phyloP scores from a whole-genome alignment of 2,797 vertebrate genomes.

The Ctenopoma multispine region DNA sequence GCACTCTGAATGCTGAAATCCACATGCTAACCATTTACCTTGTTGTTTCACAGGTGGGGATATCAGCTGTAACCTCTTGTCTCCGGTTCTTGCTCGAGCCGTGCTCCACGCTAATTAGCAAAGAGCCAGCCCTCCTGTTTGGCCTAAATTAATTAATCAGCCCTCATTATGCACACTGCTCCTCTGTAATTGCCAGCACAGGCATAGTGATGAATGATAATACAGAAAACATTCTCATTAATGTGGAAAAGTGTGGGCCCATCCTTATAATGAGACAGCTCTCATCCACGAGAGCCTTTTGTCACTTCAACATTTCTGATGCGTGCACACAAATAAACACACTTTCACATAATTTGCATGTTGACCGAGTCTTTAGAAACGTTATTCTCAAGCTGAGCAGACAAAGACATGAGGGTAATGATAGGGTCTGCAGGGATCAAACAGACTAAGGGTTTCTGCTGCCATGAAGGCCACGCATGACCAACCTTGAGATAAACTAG shows the following conservation, averaged over 20 bases:
- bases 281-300: slow-evolving; percentile 64
- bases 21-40: slow-evolving; percentile 46
- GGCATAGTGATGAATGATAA: slow-evolving; percentile 84
- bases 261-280: slow-evolving; percentile 78
- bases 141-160: slow-evolving; percentile 88
- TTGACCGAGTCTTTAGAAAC: slow-evolving; percentile 57
- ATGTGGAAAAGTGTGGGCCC: slow-evolving; percentile 76
- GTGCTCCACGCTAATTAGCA: slow-evolving; percentile 81
- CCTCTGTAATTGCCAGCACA: slow-evolving; percentile 83
- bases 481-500: slow-evolving; percentile 67
- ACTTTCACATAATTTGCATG: slow-evolving; percentile 46
- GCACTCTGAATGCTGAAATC: slow-evolving; percentile 37
- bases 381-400: slow-evolving; percentile 44
- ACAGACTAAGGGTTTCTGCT: slow-evolving; percentile 53
- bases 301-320: slow-evolving; percentile 42
- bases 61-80: slow-evolving; percentile 78
- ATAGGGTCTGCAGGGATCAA: slow-evolving; percentile 57
- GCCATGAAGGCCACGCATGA: slow-evolving; percentile 65
- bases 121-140: slow-evolving; percentile 84
- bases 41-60: slow-evolving; percentile 72
- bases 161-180: slow-evolving; percentile 86
- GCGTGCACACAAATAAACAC: slow-evolving; percentile 54
- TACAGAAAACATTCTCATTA: slow-evolving; percentile 84
- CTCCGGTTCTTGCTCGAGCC: slow-evolving; percentile 65
- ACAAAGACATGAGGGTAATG: slow-evolving; percentile 60